Evolutionary conservation across 2,113 vertebrate species (phyloP), one percentile per base, ranked within the genome.

Genomic region (Penelope pileata): DNA sequence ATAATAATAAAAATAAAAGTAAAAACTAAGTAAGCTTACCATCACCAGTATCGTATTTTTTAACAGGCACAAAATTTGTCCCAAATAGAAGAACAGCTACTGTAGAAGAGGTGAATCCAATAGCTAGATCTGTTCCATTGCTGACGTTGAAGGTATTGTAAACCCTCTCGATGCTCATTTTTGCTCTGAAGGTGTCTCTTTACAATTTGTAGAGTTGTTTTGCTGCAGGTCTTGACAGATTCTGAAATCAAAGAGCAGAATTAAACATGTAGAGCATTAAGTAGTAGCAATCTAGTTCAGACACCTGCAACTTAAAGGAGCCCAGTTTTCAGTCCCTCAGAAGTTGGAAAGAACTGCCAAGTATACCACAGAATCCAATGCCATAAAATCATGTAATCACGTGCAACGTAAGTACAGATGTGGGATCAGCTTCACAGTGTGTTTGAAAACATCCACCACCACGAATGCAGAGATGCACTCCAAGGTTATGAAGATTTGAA

Each of bases 31-130:
- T 34, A 76, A 40, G 9, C n/a, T 98, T 97, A 99, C 99, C 98
- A 89, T 99, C 99, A 3, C 99, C 98, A 47, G 98, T 98, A 64
- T 99, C 98, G 80, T 98, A 98, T 80, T 97, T 98, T 96, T 99
- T 99, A 34, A 99, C 96, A 19, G 99, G 98, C 40, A 99, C 98
- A 86, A 98, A 98, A 59, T 98, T 99, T 96, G 98, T 99, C n/a
- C 98, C 99, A 89, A 98, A 99, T 0, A 99, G 92, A 66, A 99
- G 30, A 29, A 99, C 96, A 17, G 98, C 97, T 74, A 97, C 34
- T 30, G 95, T 16, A n/a, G 98, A 98, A 27, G 98, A 97, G 22
- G 97, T 24, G 67, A 98, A 98, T 24, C 98, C 99, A 47, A 96
- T 94, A 17, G 90, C 94, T 4, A 98, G 96, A 68, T 97, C 93